Evolutionary conservation across 2,797 vertebrate species (phyloP).

Genomic region (Cichlasoma orientale): DNA sequence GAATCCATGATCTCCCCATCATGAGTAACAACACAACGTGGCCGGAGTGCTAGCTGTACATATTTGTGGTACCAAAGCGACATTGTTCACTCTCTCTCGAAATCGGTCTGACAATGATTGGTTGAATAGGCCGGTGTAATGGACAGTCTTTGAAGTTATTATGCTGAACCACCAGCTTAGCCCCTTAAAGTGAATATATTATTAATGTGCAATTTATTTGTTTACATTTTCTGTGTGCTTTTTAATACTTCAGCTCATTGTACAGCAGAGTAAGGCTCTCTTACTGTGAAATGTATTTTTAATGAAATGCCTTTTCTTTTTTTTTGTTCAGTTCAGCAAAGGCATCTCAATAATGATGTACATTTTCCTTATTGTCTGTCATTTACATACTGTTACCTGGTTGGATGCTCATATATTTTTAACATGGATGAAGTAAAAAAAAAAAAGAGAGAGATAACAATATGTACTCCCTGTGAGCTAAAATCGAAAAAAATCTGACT

Average conservation of each 20-base stretch:
- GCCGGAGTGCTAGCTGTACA: neutral
- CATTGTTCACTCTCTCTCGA: neutral
- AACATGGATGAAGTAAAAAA: neutral
- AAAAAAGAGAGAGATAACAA: neutral
- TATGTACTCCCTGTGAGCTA: neutral
- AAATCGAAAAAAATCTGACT: neutral
- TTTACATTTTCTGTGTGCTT: constrained; percentile 14
- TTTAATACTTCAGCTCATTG: neutral
- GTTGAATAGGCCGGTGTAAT: neutral
- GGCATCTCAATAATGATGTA: neutral
- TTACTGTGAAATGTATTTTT: neutral
- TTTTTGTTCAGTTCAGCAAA: neutral
- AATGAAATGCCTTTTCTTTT: neutral
- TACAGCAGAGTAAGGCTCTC: neutral
- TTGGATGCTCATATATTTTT: neutral
- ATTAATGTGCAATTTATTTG: constrained; percentile 23
- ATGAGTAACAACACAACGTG: neutral
- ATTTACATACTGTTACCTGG: neutral
- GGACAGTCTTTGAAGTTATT: neutral
- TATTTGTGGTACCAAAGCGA: neutral
- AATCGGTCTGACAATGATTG: neutral
- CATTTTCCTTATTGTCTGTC: neutral
- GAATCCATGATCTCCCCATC: neutral
- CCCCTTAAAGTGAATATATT: constrained; percentile 9
- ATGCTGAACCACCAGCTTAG: neutral